Evolutionary conservation across 2,888 invertebrate species (phyloP).

Genomic region (Agrochola lychnidis): DNA sequence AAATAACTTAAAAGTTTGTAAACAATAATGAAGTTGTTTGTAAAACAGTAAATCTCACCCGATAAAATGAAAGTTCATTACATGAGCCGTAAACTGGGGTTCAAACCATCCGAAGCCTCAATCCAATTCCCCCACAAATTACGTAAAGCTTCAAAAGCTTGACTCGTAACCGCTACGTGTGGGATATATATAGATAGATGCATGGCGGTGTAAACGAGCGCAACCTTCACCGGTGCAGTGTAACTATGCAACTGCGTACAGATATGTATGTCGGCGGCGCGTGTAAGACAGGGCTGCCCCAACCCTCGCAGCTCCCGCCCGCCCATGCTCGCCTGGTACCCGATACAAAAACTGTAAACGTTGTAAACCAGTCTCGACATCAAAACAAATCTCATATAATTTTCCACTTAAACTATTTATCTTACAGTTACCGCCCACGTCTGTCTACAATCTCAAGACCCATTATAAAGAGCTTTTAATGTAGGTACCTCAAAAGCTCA

Average conservation of each 20-base stretch:
- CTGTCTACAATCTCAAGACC: slow-evolving; percentile 14
- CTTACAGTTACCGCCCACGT: slow-evolving; percentile 1
- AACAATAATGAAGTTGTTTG: slow-evolving; percentile 13
- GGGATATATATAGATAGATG: slow-evolving; percentile 72
- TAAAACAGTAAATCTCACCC: slow-evolving; percentile 48
- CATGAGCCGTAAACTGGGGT: slow-evolving; percentile 73
- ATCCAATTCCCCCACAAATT: slow-evolving; percentile 86
- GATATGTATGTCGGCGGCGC: slow-evolving; percentile 73
- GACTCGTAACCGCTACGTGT: slow-evolving; percentile 75
- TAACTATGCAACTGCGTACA: slow-evolving; percentile 78
- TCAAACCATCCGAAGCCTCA: slow-evolving; percentile 76
- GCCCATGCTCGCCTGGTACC: slow-evolving; percentile 81
- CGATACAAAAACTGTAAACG: slow-evolving; percentile 72
- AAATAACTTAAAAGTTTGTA: not conserved
- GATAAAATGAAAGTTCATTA: slow-evolving; percentile 70
- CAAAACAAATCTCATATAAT: slow-evolving; percentile 8
- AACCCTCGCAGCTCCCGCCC: slow-evolving; percentile 65
- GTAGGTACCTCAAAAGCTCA: slow-evolving; percentile 40
- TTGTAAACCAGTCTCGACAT: slow-evolving; percentile 64
- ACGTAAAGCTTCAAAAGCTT: slow-evolving; percentile 86
- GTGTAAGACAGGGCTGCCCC: slow-evolving; percentile 82
- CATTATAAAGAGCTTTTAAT: slow-evolving; percentile 22
- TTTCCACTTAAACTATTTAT: slow-evolving; percentile 7
- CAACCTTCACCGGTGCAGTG: slow-evolving; percentile 85
- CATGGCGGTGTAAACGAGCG: slow-evolving; percentile 80